phyloP scores from a whole-genome alignment of 2,797 vertebrate genomes.

The Hozukius guyotensis region DNA sequence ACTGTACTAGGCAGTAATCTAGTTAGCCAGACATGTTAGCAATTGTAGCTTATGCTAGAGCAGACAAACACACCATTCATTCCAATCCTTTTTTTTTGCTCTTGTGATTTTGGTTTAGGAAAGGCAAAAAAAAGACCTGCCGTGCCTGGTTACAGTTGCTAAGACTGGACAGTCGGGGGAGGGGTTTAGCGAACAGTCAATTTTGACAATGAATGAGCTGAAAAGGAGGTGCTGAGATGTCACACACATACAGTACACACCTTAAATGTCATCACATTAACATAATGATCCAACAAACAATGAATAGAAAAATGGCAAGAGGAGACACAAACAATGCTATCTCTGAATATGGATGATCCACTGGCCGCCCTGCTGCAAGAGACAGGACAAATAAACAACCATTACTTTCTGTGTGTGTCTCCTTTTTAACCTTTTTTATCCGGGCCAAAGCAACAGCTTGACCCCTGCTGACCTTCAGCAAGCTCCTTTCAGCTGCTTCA shows the following conservation, averaged over 20 bases:
- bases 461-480: slow-evolving; percentile 40
- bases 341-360: neutral
- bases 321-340: neutral
- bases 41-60: neutral
- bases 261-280: slow-evolving; percentile 6
- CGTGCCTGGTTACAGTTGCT: neutral
- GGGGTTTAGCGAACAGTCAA: neutral
- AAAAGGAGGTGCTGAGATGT: slow-evolving; percentile 1
- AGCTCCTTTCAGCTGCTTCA: slow-evolving; percentile 27
- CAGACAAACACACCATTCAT: neutral
- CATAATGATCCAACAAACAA: neutral
- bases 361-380: neutral
- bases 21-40: neutral
- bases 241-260: neutral
- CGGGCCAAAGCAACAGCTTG: slow-evolving; percentile 41
- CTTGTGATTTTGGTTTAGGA: neutral
- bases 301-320: neutral
- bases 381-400: neutral
- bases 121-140: neutral
- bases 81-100: neutral
- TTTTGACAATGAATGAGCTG: slow-evolving; percentile 12
- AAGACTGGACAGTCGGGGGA: neutral
- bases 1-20: neutral
- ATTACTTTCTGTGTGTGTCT: neutral
- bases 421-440: slow-evolving; percentile 13